phyloP scores from a whole-genome alignment of 2,888 invertebrate species.

The Diploptera punctata region DNA sequence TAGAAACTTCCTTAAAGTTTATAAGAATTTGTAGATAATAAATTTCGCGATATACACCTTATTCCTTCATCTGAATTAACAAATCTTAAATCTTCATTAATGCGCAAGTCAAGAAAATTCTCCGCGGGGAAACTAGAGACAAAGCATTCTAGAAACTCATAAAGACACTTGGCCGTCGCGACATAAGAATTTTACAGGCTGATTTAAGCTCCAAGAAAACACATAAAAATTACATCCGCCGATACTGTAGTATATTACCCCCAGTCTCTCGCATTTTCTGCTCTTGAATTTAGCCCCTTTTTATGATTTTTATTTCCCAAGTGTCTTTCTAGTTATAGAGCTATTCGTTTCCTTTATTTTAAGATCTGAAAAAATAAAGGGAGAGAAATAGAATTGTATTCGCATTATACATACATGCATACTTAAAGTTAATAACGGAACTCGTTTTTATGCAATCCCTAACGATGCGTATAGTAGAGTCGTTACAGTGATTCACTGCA shows the following conservation, averaged over 20 bases:
- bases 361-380: too few species aligned
- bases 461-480: background rate
- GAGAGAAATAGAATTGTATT: background rate
- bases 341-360: background rate
- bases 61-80: too few species aligned
- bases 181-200: constrained; percentile 10
- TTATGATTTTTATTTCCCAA: background rate
- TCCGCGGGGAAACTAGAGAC: background rate
- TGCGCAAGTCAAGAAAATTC: too few species aligned
- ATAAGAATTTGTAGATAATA: too few species aligned
- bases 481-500: background rate
- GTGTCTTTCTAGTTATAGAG: background rate
- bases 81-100: too few species aligned
- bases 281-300: background rate
- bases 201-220: constrained; percentile 22
- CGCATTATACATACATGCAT: constrained; percentile 1
- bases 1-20: too few species aligned
- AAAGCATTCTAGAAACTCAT: constrained; percentile 1
- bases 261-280: background rate
- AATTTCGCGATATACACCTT: too few species aligned
- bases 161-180: background rate
- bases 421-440: constrained; percentile 3
- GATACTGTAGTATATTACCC: background rate
- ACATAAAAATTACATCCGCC: constrained; percentile 23
- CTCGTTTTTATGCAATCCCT: background rate